Conservation (phyloP, 1,140 invertebrate genomes). For the Drosophila quadrilineata region DNA sequence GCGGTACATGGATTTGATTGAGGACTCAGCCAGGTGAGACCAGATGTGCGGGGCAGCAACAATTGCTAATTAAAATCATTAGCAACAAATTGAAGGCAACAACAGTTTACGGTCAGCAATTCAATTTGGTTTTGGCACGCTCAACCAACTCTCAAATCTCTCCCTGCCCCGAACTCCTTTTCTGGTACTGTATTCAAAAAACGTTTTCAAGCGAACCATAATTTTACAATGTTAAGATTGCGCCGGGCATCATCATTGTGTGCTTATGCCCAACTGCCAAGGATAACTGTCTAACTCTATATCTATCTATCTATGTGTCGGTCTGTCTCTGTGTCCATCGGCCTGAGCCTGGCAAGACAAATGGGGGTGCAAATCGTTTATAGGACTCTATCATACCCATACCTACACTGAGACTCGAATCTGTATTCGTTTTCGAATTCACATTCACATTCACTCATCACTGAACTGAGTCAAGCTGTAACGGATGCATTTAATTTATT, state of each 20-base stretch:
- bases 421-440: background rate
- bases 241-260: constrained; percentile 33
- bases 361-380: constrained; percentile 74
- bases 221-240: constrained; percentile 17
- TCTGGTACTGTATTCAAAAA: background rate
- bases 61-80: constrained; percentile 61
- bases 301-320: background rate
- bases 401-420: background rate
- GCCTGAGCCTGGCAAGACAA: constrained; percentile 59
- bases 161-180: background rate
- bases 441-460: constrained; percentile 43
- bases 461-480: constrained; percentile 50
- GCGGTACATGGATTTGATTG: constrained; percentile 58
- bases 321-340: background rate
- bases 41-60: constrained; percentile 41
- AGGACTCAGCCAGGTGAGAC: constrained; percentile 16
- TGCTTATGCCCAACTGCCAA: constrained; percentile 63
- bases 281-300: constrained; percentile 65
- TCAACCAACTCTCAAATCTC: constrained; percentile 33
- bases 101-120: constrained; percentile 67
- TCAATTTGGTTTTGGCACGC: constrained; percentile 58
- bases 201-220: constrained; percentile 29
- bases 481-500: constrained; percentile 81
- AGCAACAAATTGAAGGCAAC: constrained; percentile 38
- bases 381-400: constrained; percentile 28